These are phyloP conservation scores for Periophthalmus modestus DNA, from an alignment of 2,113 vertebrate species.

Conservation along the genomic window DNA sequence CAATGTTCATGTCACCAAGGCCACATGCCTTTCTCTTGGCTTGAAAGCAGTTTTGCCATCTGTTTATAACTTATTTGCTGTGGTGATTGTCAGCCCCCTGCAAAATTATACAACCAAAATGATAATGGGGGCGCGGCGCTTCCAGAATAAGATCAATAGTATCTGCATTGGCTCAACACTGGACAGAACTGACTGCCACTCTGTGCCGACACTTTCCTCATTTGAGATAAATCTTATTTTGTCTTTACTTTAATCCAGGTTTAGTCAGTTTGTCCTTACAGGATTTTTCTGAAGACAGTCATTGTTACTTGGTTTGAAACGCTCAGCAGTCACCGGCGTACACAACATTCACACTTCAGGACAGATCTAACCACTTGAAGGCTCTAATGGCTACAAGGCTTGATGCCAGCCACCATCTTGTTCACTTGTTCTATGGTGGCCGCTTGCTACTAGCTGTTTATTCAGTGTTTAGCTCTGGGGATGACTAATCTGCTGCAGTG, in stretches of 20 bases:
- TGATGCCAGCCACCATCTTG: slow-evolving; percentile 55
- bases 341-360: slow-evolving; percentile 60
- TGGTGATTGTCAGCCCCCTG: no score
- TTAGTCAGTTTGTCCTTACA: background rate
- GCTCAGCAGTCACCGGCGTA: slow-evolving; percentile 58
- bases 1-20: no score
- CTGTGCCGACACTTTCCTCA: no score
- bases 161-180: no score
- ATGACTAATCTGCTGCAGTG: slow-evolving; percentile 59
- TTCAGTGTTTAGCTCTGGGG: slow-evolving; percentile 59
- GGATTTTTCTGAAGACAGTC: background rate
- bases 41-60: no score
- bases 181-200: no score
- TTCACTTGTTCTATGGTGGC: slow-evolving; percentile 53
- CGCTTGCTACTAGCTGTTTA: slow-evolving; percentile 63
- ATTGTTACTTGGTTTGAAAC: background rate
- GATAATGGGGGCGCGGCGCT: no score
- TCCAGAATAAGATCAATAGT: no score
- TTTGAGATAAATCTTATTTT: no score
- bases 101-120: no score
- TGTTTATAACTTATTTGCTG: no score
- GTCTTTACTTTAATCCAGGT: background rate
- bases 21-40: no score
- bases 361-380: slow-evolving; percentile 66
- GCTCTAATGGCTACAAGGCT: slow-evolving; percentile 65